Percentiles rank a stretch among this genome's conserved stretches.
Evolutionary conservation across 2,888 invertebrate genomes (phyloP).

Genomic region (Agrilus cyanescens): DNA sequence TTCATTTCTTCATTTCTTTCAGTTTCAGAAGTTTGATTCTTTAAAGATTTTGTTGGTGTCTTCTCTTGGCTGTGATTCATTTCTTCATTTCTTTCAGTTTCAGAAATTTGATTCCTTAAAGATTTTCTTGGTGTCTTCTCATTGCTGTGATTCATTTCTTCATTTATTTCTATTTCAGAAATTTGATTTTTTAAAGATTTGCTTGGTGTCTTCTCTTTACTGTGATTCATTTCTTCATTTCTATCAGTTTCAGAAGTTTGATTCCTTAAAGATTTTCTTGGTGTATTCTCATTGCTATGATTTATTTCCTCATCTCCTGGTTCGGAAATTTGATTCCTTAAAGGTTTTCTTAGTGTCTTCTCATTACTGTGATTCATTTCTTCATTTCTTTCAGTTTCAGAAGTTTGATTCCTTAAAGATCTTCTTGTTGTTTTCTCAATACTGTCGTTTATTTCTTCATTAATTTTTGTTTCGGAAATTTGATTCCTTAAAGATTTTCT

Average conservation of each 20-base stretch:
- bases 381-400: too few relatives aligned
- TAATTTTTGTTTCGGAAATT: neutral
- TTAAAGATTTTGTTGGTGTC: neutral
- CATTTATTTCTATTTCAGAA: neutral
- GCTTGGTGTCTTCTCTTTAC: neutral
- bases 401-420: too few relatives aligned
- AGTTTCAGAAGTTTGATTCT: slow-evolving; percentile 1
- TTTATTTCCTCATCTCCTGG: neutral
- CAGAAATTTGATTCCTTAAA: neutral
- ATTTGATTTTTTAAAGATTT: neutral
- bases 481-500: too few relatives aligned
- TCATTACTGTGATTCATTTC: too few relatives aligned
- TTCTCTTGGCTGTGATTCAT: neutral
- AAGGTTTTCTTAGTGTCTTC: too few relatives aligned
- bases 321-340: neutral
- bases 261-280: too few relatives aligned
- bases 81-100: neutral
- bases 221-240: neutral
- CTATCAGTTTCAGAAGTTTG: neutral
- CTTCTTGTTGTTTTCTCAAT: neutral
- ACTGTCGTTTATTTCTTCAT: neutral
- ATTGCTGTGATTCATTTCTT: neutral
- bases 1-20: neutral
- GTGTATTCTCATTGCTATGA: neutral
- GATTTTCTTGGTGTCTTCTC: neutral